phyloP scores from a whole-genome alignment of 2,888 invertebrate genomes.

The Galerucella pusilla region DNA sequence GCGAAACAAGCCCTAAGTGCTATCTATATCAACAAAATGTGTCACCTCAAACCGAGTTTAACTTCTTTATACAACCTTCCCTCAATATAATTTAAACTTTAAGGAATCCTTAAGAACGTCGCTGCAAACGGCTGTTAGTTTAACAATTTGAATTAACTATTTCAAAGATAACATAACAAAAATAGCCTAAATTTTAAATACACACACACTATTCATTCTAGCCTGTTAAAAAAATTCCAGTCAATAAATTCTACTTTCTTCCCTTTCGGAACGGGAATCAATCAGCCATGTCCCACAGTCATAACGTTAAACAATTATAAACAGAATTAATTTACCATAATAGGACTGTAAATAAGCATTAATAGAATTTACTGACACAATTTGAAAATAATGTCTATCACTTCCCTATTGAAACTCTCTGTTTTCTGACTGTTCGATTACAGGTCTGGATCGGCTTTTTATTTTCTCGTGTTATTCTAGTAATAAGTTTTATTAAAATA shows the following conservation, averaged over 20 bases:
- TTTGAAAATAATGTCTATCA: slow-evolving; percentile 58
- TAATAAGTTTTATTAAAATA: not conserved
- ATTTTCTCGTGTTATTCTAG: not conserved
- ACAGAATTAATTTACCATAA: slow-evolving; percentile 53
- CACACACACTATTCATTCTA: too few species aligned
- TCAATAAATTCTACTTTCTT: slow-evolving; percentile 23
- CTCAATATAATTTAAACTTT: too few species aligned
- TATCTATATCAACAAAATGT: too few species aligned
- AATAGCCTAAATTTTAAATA: too few species aligned
- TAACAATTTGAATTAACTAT: too few species aligned
- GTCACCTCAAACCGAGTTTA: too few species aligned
- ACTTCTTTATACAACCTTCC: too few species aligned
- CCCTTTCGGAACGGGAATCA: slow-evolving; percentile 42
- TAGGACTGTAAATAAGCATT: slow-evolving; percentile 57
- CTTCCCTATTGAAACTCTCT: slow-evolving; percentile 32
- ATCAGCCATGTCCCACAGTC: slow-evolving; percentile 48
- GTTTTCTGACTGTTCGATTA: not conserved
- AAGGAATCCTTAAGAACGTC: too few species aligned
- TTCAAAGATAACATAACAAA: too few species aligned
- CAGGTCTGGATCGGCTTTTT: not conserved
- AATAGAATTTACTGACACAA: slow-evolving; percentile 58
- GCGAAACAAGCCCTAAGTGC: too few species aligned
- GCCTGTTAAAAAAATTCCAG: not conserved
- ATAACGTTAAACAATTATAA: slow-evolving; percentile 53
- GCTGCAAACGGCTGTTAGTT: too few species aligned